These are phyloP conservation scores for Camponotus pennsylvanicus DNA, from an alignment of 1,140 invertebrate genomes.

Conservation along the genomic window DNA sequence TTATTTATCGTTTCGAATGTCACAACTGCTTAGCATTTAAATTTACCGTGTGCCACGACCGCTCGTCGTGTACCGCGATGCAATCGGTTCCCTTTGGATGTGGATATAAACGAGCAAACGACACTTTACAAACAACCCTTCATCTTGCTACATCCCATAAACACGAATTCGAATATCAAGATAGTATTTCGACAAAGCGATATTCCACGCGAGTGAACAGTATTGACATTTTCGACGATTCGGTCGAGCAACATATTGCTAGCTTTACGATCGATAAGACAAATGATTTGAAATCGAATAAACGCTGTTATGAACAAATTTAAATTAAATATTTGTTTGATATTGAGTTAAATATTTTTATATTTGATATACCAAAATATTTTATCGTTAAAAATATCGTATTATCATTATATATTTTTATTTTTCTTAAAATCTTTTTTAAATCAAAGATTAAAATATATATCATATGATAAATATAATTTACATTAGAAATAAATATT, in stretches of 20 bases:
- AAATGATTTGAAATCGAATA: slow-evolving; percentile 12
- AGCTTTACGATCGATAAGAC: slow-evolving; percentile 24
- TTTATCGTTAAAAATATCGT: background rate
- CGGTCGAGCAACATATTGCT: background rate
- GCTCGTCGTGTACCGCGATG: slow-evolving; percentile 1
- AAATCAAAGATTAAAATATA: background rate
- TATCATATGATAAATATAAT: background rate
- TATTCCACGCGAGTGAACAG: background rate
- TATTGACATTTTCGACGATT: slow-evolving; percentile 9
- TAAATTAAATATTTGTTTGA: background rate
- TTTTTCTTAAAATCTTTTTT: background rate
- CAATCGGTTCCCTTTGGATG: slow-evolving; percentile 43
- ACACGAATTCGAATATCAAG: slow-evolving; percentile 35
- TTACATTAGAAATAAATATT: background rate
- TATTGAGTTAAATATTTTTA: too few species aligned
- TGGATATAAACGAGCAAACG: slow-evolving; percentile 51
- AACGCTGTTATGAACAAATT: background rate
- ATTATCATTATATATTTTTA: background rate
- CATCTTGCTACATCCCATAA: slow-evolving; percentile 11
- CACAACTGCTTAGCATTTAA: slow-evolving; percentile 58
- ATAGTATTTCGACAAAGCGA: slow-evolving; percentile 41
- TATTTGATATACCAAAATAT: background rate
- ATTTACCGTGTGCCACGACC: slow-evolving; percentile 34
- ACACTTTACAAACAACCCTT: slow-evolving; percentile 56
- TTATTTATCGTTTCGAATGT: slow-evolving; percentile 44